Evolutionary conservation across 2,113 vertebrate genomes (phyloP).

Genomic region (Oncorhynchus keta): DNA sequence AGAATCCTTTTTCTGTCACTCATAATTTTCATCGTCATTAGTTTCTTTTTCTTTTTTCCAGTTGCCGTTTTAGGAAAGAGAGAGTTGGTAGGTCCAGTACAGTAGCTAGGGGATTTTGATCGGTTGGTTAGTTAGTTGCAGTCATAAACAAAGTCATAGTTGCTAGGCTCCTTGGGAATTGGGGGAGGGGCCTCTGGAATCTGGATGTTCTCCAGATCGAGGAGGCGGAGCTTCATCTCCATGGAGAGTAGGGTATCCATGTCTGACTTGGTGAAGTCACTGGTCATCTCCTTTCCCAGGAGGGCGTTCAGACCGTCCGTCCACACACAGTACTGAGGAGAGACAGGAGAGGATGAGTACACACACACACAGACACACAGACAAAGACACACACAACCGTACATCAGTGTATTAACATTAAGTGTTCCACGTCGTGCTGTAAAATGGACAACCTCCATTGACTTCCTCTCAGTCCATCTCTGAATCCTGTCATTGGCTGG

Average conservation of each 20-base stretch:
- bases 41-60: slow-evolving; percentile 71
- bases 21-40: slow-evolving; percentile 24
- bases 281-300: slow-evolving; percentile 97
- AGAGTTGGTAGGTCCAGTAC: slow-evolving; percentile 68
- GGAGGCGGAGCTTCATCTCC: slow-evolving; percentile 98
- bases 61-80: slow-evolving; percentile 67
- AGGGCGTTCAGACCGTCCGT: slow-evolving; percentile 96
- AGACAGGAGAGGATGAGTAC: neutral
- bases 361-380: slow-evolving; percentile 14
- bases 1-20: slow-evolving; percentile 53
- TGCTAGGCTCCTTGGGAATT: slow-evolving; percentile 99
- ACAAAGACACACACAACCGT: neutral
- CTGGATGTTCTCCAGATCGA: slow-evolving; percentile 98
- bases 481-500: neutral
- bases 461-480: neutral
- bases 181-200: slow-evolving; percentile 96
- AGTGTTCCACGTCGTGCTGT: no score
- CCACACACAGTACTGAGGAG: slow-evolving; percentile 93
- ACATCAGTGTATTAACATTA: neutral
- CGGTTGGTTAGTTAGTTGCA: slow-evolving; percentile 84
- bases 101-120: slow-evolving; percentile 35
- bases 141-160: slow-evolving; percentile 99
- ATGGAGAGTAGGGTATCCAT: slow-evolving; percentile 97
- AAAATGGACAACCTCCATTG: no score
- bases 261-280: slow-evolving; percentile 92